phyloP scores from a whole-genome alignment of 1,140 invertebrate species.

The Kradibia gibbosae region DNA sequence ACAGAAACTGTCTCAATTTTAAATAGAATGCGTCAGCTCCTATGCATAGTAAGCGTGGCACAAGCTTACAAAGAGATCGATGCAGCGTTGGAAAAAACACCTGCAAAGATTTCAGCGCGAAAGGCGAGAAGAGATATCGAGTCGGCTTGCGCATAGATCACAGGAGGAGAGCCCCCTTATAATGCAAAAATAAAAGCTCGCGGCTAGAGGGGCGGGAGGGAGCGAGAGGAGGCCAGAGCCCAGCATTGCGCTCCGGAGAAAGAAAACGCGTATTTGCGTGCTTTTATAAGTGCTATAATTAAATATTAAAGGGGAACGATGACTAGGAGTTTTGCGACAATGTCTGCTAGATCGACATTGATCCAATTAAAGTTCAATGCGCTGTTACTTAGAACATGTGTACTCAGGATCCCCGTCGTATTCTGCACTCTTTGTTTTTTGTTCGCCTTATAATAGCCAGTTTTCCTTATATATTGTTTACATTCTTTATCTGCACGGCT shows the following conservation, averaged over 20 bases:
- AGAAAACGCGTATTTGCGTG: neutral
- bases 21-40: neutral
- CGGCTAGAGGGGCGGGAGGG: too few relatives aligned
- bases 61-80: neutral
- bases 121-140: too few relatives aligned
- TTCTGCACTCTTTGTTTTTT: neutral
- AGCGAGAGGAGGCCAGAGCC: neutral
- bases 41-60: neutral
- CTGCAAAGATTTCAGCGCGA: too few relatives aligned
- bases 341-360: slow-evolving; percentile 15
- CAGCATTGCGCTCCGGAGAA: neutral
- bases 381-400: neutral
- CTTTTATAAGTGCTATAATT: neutral
- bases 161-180: neutral
- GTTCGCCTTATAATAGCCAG: neutral
- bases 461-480: neutral
- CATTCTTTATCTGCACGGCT: neutral
- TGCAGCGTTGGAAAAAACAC: neutral
- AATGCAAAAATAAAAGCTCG: neutral
- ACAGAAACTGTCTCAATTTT: neutral
- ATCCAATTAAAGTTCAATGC: slow-evolving; percentile 21
- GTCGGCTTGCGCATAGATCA: too few relatives aligned
- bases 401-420: neutral
- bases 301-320: slow-evolving; percentile 7
- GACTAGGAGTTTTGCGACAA: neutral